Evolutionary conservation across 2,113 vertebrate genomes (phyloP), one percentile per base, ranked within the genome.

Genomic region (Triplophysa tibetana): DNA sequence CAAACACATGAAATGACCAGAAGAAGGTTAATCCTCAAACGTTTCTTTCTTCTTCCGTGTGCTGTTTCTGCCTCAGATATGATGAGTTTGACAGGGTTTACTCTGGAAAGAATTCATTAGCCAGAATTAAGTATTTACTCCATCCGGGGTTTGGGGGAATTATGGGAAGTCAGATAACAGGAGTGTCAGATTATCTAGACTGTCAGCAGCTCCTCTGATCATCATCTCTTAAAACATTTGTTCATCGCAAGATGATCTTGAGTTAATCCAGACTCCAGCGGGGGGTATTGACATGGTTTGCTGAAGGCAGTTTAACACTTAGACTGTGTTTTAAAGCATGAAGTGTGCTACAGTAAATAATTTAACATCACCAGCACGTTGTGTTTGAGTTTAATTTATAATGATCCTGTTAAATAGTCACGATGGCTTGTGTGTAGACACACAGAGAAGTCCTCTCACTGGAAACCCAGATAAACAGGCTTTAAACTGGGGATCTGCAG

Each of bases 111-210:
- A 92, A 90, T 91, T 92, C 87, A 92, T 92, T 91, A 90, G 84
- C 83, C 76, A 79, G 88, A 91, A 92, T 93, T 91, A 92, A 91
- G 87, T 86, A 79, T 92, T 91, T 89, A 92, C 88, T 93, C 92
- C 89, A 92, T 93, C 90, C 92, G 89, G 85, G 88, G 78, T 85
- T 85, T 83, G 81, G 87, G 80, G 43, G 6, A n/a, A 56, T 88
- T 90, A 88, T 91, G 88, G 89, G 88, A 90, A 92, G 89, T 92
- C 89, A 92, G 88, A 93, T 92, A 90, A 92, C 73, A 84, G 88
- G 67, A 63, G 38, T 76, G 90, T 83, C 79, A 90, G 89, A 91
- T 92, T 92, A 92, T 91, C 86, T 90, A 89, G 87, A 84, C 90
- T 91, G 87, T 88, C 90, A 92, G 85, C 84, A 85, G 86, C 85